Evolutionary conservation across 1,140 invertebrate genomes (phyloP).

Genomic region (Heliconius himera): DNA sequence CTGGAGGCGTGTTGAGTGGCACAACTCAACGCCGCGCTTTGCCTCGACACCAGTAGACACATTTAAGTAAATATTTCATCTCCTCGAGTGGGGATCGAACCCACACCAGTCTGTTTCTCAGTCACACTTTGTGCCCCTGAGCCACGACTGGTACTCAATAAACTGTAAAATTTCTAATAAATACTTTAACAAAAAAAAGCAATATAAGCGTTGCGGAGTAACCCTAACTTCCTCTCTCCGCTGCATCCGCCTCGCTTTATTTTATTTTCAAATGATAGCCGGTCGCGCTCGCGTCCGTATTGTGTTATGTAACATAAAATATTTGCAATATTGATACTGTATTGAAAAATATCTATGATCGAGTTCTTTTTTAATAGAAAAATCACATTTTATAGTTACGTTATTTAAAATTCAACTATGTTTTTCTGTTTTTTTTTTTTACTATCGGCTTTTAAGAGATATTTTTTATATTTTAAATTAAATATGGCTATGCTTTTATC

Average conservation of each 20-base stretch:
- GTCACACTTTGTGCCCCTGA: too few relatives aligned
- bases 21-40: too few relatives aligned
- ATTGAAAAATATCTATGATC: background rate
- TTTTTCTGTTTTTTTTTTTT: background rate
- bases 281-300: conserved; percentile 47
- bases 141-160: too few relatives aligned
- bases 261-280: conserved; percentile 51
- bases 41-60: too few relatives aligned
- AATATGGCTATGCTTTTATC: too few relatives aligned
- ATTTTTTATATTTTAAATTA: background rate
- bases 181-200: background rate
- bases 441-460: background rate
- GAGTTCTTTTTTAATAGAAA: background rate
- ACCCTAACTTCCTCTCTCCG: conserved; percentile 53
- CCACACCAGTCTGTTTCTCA: too few relatives aligned
- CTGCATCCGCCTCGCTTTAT: conserved; percentile 58
- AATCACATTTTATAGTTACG: background rate
- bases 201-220: conserved; percentile 16
- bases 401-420: background rate
- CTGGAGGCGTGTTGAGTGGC: too few relatives aligned
- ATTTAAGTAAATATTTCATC: too few relatives aligned
- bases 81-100: too few relatives aligned
- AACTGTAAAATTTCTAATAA: background rate
- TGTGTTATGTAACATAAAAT: conserved; percentile 41
- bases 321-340: conserved; percentile 13